Percentiles rank a stretch among this genome's conserved stretches.
These are phyloP conservation scores for Pseudorasbora parva DNA, from an alignment of 2,113 vertebrate genomes.

Conservation along the genomic window DNA sequence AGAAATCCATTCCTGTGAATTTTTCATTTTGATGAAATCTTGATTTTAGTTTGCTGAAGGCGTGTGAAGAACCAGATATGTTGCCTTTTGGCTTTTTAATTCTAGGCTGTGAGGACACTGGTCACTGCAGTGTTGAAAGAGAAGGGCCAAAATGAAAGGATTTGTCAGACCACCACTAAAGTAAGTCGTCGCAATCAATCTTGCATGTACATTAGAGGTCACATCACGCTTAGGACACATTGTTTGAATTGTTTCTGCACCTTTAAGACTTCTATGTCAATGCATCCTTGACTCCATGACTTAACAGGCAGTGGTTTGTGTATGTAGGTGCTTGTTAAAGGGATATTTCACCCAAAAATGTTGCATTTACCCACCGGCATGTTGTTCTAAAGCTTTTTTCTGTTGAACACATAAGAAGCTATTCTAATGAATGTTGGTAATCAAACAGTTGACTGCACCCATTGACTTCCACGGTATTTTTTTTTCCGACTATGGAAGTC, in stretches of 20 bases:
- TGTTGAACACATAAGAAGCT: too few relatives aligned
- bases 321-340: too few relatives aligned
- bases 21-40: background rate
- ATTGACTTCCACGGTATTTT: too few relatives aligned
- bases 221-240: background rate
- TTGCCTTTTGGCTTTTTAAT: background rate
- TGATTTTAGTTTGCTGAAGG: background rate
- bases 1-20: background rate
- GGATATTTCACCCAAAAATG: too few relatives aligned
- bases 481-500: too few relatives aligned
- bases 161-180: conserved; percentile 79
- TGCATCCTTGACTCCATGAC: background rate
- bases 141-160: conserved; percentile 77
- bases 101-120: conserved; percentile 85
- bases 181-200: conserved; percentile 67
- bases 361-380: too few relatives aligned
- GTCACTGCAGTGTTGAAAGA: conserved; percentile 90
- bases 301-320: too few relatives aligned
- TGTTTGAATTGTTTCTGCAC: too few relatives aligned
- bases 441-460: too few relatives aligned
- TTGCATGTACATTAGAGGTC: background rate
- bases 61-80: background rate
- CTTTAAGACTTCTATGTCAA: background rate
- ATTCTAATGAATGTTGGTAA: too few relatives aligned
- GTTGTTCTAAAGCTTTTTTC: too few relatives aligned